A percentile compares a stretch with the other conserved stretches of the same genome.
phyloP scores from a whole-genome alignment of 2,113 vertebrate species.

The Dromaius novaehollandiae region DNA sequence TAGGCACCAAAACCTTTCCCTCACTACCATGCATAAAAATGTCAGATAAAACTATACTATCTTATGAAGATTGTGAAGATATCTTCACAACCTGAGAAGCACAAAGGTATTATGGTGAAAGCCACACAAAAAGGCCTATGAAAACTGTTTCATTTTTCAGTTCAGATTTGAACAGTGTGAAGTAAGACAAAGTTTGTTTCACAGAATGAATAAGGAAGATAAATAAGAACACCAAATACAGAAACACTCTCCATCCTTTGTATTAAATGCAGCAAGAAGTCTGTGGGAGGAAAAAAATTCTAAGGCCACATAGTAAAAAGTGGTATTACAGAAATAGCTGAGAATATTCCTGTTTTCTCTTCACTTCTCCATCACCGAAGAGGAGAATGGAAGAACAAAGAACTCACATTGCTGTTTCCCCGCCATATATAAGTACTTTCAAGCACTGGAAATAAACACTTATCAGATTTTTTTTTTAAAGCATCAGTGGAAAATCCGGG shows the following conservation, averaged over 20 bases:
- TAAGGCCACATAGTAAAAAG: neutral
- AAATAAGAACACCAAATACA: neutral
- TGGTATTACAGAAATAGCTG: neutral
- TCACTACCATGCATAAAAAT: neutral
- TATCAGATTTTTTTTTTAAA: neutral
- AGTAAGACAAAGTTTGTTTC: neutral
- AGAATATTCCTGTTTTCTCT: neutral
- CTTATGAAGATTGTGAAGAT: neutral
- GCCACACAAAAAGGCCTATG: neutral
- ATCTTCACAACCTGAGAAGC: neutral
- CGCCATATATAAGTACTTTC: neutral
- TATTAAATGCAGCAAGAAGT: neutral
- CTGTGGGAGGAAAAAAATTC: neutral
- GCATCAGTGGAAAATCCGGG: constrained; percentile 29
- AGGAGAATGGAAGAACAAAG: neutral
- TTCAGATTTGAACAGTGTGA: neutral
- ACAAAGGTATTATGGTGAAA: fast-evolving
- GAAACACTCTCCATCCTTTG: neutral
- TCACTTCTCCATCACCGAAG: neutral
- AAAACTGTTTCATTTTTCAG: neutral
- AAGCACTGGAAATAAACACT: constrained; percentile 26
- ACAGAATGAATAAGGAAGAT: neutral
- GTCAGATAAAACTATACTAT: neutral
- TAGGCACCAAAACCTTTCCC: neutral
- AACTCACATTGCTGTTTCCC: neutral